Evolutionary conservation across 2,888 invertebrate genomes (phyloP), one percentile per base, ranked within the genome.

Genomic region (Micoletzkya japonica): DNA sequence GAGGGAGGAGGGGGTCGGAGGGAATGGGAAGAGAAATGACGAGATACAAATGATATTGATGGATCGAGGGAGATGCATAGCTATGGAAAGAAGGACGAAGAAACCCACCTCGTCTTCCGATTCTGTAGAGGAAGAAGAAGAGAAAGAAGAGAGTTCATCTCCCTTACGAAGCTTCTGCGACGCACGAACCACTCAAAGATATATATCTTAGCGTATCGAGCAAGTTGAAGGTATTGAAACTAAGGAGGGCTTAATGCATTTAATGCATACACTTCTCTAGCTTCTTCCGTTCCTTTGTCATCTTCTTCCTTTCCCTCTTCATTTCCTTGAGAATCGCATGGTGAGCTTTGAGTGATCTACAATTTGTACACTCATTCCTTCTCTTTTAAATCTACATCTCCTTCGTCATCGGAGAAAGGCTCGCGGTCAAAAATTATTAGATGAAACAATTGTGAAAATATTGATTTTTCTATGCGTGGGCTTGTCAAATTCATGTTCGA

Each of bases 271-370:
- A 28, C 28, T 66, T 66, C 52, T 66, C 28, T 4, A 66, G 37
- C n/a, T 66, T 37, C 64, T 66, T 54, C 54, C 32, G 52, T 28
- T 66, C 64, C 64, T 66, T 66, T 37, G 28, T 37, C 52, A 66
- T 37, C 54, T 54, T 66, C 54, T 66, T 66, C 17, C 64, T 36
- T 17, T 66, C 64, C 54, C 37, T 66, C 54, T 54, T 52, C 34
- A 66, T n/a, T 50, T 63, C 63, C 24, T 63, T 63, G 32, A 63
- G 50, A 50, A 63, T 34, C n/a, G 24, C 10, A 24, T 63, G 63
- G 34, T 63, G 49, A 50, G 63, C 63, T 28, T 63, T 63, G 24
- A 63, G 50, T 10, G 49, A 32, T 24, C 63, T 63, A 36, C 20
- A 39, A 49, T n/a, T n/a, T n/a, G n/a, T n/a, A n/a, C n/a, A n/a